Conservation (phyloP, 2,888 invertebrate genomes). For the Coelopa pilipes region DNA sequence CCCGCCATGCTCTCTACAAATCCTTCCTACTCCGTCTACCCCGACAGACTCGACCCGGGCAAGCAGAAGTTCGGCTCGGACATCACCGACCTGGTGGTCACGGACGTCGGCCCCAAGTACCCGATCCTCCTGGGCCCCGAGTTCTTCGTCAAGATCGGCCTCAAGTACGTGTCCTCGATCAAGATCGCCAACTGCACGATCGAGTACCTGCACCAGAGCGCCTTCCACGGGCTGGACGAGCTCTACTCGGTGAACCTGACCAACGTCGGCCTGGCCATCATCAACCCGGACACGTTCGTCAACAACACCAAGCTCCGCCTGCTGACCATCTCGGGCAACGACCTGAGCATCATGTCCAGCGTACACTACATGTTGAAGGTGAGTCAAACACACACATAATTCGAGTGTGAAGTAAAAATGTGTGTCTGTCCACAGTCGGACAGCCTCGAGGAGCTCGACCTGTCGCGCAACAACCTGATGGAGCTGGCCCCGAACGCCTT, state of each 20-base stretch:
- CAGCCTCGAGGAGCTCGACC: constrained; percentile 77
- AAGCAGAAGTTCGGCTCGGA: constrained; percentile 75
- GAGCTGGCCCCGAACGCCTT: constrained; percentile 75
- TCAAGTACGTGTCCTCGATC: constrained; percentile 75
- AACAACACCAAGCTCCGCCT: constrained; percentile 74
- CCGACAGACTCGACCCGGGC: constrained; percentile 70
- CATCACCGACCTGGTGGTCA: constrained; percentile 75
- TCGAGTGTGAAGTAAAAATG: not conserved
- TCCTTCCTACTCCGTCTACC: not conserved
- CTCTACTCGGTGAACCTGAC: constrained; percentile 77
- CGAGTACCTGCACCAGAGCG: constrained; percentile 73
- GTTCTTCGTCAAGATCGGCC: constrained; percentile 73
- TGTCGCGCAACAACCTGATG: constrained; percentile 76
- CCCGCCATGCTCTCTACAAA: not conserved
- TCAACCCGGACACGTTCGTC: constrained; percentile 78
- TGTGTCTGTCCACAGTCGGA: constrained; percentile 62
- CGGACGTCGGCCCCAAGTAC: constrained; percentile 71
- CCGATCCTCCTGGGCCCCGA: constrained; percentile 72
- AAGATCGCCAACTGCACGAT: constrained; percentile 78
- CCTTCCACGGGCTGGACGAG: constrained; percentile 76
- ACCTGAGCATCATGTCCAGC: constrained; percentile 68
- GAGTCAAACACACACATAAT: constrained; percentile 31
- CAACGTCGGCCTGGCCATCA: constrained; percentile 73
- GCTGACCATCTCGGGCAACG: constrained; percentile 76
- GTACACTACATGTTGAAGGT: constrained; percentile 61